Conservation (phyloP, 2,888 invertebrate genomes). For the Cosmorhoe ocellata region DNA sequence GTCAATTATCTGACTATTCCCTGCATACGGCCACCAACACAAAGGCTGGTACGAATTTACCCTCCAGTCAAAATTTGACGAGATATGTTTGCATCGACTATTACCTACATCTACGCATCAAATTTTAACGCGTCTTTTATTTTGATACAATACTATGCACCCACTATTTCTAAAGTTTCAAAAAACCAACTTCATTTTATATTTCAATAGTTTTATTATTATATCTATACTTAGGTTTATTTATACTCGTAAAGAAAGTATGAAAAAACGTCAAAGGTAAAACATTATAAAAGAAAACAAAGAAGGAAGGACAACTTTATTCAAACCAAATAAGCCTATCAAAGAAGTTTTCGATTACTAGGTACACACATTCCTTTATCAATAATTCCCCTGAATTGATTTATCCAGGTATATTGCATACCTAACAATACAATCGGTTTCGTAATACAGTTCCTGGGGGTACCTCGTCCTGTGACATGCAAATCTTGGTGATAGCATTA, state of each 20-base stretch:
- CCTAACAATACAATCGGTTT: slow-evolving; percentile 57
- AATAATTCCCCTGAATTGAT: slow-evolving; percentile 44
- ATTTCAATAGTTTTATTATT: too few species aligned
- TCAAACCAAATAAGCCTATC: neutral
- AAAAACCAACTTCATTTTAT: too few species aligned
- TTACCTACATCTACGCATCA: neutral
- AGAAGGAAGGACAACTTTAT: too few species aligned
- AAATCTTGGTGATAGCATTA: slow-evolving; percentile 80
- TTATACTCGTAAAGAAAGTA: too few species aligned
- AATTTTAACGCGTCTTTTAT: slow-evolving; percentile 6
- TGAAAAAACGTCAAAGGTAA: neutral
- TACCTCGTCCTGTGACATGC: slow-evolving; percentile 72
- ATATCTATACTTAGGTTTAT: too few species aligned
- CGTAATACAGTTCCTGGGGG: slow-evolving; percentile 61
- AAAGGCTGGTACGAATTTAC: slow-evolving; percentile 47
- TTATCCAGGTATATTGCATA: slow-evolving; percentile 56
- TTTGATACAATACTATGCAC: too few species aligned
- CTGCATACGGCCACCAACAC: slow-evolving; percentile 38
- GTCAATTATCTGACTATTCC: slow-evolving; percentile 63
- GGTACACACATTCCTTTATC: neutral
- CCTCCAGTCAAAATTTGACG: slow-evolving; percentile 35
- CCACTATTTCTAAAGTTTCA: too few species aligned
- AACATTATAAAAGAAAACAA: neutral
- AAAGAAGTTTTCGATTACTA: neutral
- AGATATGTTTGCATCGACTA: slow-evolving; percentile 7